A percentile compares a stretch with the other conserved stretches of the same genome.
Evolutionary conservation across 1,140 invertebrate genomes (phyloP).

Genomic region (Scaptomyza montana): DNA sequence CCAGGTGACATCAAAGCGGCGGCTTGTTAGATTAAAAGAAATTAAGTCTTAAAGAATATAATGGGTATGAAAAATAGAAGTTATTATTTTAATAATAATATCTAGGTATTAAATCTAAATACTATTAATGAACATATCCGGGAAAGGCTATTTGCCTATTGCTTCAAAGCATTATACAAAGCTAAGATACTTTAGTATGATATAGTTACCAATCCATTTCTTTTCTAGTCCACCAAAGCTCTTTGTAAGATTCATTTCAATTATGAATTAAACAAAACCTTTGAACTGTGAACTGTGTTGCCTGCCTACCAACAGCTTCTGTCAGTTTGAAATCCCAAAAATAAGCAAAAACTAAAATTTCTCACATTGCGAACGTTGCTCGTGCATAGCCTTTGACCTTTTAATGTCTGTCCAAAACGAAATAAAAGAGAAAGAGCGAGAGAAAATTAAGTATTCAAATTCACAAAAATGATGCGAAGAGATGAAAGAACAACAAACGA

Average conservation of each 20-base stretch:
- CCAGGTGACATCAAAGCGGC: slow-evolving; percentile 32
- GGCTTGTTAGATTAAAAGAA: slow-evolving; percentile 5
- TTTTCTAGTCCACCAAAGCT: no score
- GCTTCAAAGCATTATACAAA: no score
- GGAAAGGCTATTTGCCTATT: no score
- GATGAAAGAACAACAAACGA: slow-evolving; percentile 29
- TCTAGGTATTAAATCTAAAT: no score
- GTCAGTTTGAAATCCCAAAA: slow-evolving; percentile 3
- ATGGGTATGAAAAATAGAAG: neutral
- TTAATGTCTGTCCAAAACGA: slow-evolving; percentile 24
- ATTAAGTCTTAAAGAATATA: neutral
- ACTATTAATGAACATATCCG: no score
- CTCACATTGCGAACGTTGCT: slow-evolving; percentile 48
- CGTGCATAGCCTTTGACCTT: slow-evolving; percentile 67
- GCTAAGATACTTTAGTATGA: no score
- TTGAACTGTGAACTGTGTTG: slow-evolving; percentile 11
- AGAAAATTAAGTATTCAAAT: slow-evolving; percentile 77
- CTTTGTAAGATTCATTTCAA: slow-evolving; percentile 2
- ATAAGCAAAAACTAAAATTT: slow-evolving; percentile 25
- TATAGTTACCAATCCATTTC: no score
- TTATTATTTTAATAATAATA: neutral
- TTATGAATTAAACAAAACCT: neutral
- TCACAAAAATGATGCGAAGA: slow-evolving; percentile 59
- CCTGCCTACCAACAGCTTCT: neutral
- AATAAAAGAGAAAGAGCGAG: slow-evolving; percentile 24